Percentiles rank a stretch among this genome's conserved stretches.
Evolutionary conservation across 2,888 invertebrate species (phyloP).

Genomic region (Phyto melanocephala): DNA sequence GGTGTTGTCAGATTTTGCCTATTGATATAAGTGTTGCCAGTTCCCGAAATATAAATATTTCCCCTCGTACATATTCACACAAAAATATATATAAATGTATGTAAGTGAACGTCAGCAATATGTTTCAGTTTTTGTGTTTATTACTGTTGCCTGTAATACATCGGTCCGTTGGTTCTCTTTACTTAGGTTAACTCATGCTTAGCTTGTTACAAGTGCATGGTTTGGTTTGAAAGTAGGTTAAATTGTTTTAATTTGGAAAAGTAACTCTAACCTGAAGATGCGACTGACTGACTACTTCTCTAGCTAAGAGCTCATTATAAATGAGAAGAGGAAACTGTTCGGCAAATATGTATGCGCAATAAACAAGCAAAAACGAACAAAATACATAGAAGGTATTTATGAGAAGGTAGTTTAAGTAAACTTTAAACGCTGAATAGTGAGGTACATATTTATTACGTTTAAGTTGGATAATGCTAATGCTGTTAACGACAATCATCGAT

Average conservation of each 20-base stretch:
- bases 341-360: slow-evolving; percentile 30
- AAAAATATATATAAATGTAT: not conserved
- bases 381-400: slow-evolving; percentile 34
- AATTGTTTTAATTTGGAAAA: slow-evolving; percentile 61
- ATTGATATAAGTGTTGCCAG: no score
- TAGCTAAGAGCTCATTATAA: slow-evolving; percentile 26
- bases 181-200: slow-evolving; percentile 16
- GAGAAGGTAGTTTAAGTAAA: slow-evolving; percentile 56
- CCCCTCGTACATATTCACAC: not conserved
- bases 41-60: no score
- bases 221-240: slow-evolving; percentile 60
- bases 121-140: slow-evolving; percentile 2
- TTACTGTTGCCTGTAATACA: not conserved
- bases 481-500: slow-evolving; percentile 41
- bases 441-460: slow-evolving; percentile 45
- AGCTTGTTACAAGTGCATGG: slow-evolving; percentile 35
- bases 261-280: slow-evolving; percentile 62
- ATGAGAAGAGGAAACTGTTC: not conserved
- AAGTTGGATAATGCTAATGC: slow-evolving; percentile 41
- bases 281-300: slow-evolving; percentile 37
- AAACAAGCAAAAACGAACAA: slow-evolving; percentile 32
- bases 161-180: not conserved
- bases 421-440: slow-evolving; percentile 53
- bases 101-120: slow-evolving; percentile 41
- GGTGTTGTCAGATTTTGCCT: no score